phyloP scores from a whole-genome alignment of 2,113 vertebrate genomes.

The Oryzias javanicus region DNA sequence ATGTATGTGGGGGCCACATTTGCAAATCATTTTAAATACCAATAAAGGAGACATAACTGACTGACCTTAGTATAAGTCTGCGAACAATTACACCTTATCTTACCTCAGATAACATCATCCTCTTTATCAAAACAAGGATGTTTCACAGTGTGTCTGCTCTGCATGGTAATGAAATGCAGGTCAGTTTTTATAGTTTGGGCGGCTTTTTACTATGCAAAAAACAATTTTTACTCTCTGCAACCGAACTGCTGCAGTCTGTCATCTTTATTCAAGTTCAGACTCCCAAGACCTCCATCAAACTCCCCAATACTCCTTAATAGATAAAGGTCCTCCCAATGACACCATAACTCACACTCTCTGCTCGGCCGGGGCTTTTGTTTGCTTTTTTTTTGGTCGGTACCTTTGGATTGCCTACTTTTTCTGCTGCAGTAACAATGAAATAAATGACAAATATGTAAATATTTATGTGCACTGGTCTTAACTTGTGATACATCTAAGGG shows the following conservation, averaged over 20 bases:
- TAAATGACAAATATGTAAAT: neutral
- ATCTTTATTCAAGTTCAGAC: constrained; percentile 68
- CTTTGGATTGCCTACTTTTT: neutral
- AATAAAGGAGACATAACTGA: constrained; percentile 60
- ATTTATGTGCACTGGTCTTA: neutral
- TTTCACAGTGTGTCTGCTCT: constrained; percentile 20
- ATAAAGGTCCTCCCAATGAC: constrained; percentile 52
- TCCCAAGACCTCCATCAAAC: constrained; percentile 53
- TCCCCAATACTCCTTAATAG: constrained; percentile 62
- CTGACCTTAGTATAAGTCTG: constrained; percentile 54
- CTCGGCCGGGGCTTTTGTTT: constrained; percentile 49
- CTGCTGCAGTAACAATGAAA: neutral
- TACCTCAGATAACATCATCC: constrained; percentile 57
- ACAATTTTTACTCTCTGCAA: constrained; percentile 35
- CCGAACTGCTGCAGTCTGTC: constrained; percentile 40
- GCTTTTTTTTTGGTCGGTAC: constrained; percentile 19
- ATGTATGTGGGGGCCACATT: constrained; percentile 63
- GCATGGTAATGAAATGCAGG: constrained; percentile 19
- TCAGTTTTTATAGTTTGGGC: constrained; percentile 51
- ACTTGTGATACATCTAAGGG: constrained; percentile 4
- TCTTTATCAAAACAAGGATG: constrained; percentile 17
- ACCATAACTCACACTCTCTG: constrained; percentile 60
- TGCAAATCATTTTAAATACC: constrained; percentile 77
- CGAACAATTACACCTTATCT: constrained; percentile 44
- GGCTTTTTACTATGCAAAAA: constrained; percentile 63